Base-by-base conservation (phyloP, 1,140 invertebrate genomes). In the Brachionus koreanus region DNA sequence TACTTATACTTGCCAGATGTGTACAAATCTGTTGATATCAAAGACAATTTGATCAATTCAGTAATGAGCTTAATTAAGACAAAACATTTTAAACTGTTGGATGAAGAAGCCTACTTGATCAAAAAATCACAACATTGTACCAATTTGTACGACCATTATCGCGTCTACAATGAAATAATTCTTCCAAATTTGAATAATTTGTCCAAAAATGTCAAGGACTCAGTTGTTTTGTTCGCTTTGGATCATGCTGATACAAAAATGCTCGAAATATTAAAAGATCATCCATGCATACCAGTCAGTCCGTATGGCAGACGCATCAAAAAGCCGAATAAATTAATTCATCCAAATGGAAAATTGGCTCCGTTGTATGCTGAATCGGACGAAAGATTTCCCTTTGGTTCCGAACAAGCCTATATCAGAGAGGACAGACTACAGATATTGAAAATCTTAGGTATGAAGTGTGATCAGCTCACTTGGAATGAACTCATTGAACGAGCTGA, bases 401-500 rank as follows among this genome's bases (percentile, higher is more conserved):
- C 37, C 5, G 46, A 82, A 61, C 61, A 82, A 19, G 33, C 57
- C 5, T 82, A 82, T 19, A 35, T 75, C 1, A 23, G 82, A 29
- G 46, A 72, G 37, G 82, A 82, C 35, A 37, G 82, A 43, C 25
- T 82, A 4, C 29, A 82, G 19, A 65, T 82, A 9, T 61, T 82
- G 12, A 82, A 74, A 72, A 49, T 82, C 7, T 19, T 82, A 0
- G 82, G 82, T 13, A 82, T 82, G 82, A 72, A 75, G 19, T 82
- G 63, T 43, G 82, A 82, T 52, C 25, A 52, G 23, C 3, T 82
- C 0, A 75, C 42, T 25, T 82, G 82, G 82, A 7, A 5, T 5
- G 82, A 82, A 61, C 39, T 82, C 2, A 61, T 74, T 39, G 82
- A 82, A 57, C 37, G 82, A 23, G 63, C 63, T n/a, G 82, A 82